These are phyloP conservation scores for Trachymyrmex cornetzi DNA, from an alignment of 1,140 invertebrate species.

Conservation along the genomic window DNA sequence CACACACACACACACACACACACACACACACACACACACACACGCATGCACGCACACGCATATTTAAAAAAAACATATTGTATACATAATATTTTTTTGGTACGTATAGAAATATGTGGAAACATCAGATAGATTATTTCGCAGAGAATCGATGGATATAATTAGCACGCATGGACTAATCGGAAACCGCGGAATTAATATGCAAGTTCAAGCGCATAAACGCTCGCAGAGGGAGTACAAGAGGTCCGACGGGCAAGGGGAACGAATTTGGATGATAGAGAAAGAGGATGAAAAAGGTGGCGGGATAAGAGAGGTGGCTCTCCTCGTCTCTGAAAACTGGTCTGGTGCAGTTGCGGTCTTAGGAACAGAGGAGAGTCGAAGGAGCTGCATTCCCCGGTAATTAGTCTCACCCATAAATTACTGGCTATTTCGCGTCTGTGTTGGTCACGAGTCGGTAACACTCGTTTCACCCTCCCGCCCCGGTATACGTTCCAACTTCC, in stretches of 20 bases:
- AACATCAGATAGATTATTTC: slow-evolving; percentile 9
- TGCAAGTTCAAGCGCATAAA: slow-evolving; percentile 33
- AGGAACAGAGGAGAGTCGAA: slow-evolving; percentile 80
- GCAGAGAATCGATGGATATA: slow-evolving; percentile 11
- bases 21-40: neutral
- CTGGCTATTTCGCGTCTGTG: slow-evolving; percentile 82
- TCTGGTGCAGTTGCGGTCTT: slow-evolving; percentile 73
- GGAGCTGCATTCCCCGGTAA: slow-evolving; percentile 85
- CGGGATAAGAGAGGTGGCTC: slow-evolving; percentile 60
- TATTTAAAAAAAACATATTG: too few species aligned
- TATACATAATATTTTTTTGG: neutral
- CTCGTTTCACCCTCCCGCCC: slow-evolving; percentile 7
- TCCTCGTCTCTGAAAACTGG: slow-evolving; percentile 75
- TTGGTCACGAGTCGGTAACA: slow-evolving; percentile 74
- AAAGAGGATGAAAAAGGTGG: slow-evolving; percentile 54
- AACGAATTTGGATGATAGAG: slow-evolving; percentile 41
- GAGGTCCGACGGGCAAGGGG: slow-evolving; percentile 27
- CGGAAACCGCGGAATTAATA: slow-evolving; percentile 36
- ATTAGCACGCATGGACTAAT: slow-evolving; percentile 23
- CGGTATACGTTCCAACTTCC: slow-evolving; percentile 27
- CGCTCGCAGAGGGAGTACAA: slow-evolving; percentile 5
- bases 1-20: too few species aligned
- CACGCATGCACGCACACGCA: too few species aligned
- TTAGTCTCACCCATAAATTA: slow-evolving; percentile 86
- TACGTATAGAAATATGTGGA: neutral